Conservation (phyloP, 2,113 vertebrate species). For the Hipposideros armiger region DNA sequence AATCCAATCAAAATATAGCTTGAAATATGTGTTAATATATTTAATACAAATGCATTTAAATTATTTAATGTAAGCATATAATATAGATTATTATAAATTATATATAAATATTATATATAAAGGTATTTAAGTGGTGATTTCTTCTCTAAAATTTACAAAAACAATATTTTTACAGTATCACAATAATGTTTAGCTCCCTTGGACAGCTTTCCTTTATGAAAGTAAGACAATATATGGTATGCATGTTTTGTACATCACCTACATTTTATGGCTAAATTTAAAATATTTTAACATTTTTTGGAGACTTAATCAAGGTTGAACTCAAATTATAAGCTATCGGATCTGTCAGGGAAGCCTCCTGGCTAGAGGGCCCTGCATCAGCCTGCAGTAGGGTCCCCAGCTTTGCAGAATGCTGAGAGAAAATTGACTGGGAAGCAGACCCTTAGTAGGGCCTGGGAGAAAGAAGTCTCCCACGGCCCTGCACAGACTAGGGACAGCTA, state of each 20-base stretch:
- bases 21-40: neutral
- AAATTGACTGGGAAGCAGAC: neutral
- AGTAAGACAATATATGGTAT: neutral
- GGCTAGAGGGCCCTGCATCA: neutral
- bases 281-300: neutral
- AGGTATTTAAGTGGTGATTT: slow-evolving; percentile 1
- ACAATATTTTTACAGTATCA: neutral
- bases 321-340: neutral
- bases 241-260: neutral
- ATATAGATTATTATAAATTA: neutral
- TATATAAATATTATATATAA: neutral
- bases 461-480: neutral
- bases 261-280: neutral
- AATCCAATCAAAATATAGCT: neutral
- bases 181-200: neutral
- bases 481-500: neutral
- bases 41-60: neutral
- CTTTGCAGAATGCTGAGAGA: neutral
- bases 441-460: neutral
- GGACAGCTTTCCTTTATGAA: neutral
- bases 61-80: neutral
- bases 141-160: neutral
- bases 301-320: neutral
- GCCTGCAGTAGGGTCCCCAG: neutral
- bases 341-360: neutral